Conservation (phyloP, 1,140 invertebrate species). For the Nasonia vitripennis region DNA sequence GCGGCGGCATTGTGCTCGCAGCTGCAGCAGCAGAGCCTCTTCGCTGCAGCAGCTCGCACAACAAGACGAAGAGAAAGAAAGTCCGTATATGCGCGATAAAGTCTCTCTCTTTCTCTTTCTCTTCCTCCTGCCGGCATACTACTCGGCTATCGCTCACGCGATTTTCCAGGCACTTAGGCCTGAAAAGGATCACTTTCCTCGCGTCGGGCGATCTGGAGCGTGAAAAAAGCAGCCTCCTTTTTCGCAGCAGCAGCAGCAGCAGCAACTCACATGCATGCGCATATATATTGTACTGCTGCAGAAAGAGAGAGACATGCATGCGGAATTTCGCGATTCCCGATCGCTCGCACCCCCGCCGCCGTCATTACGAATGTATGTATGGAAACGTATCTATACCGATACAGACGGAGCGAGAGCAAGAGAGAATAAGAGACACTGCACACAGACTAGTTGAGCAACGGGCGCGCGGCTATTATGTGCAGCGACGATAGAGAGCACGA, state of each 20-base stretch:
- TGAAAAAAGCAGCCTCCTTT: conserved; percentile 28
- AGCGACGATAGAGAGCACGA: neutral
- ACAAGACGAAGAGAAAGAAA: neutral
- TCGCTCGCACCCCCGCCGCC: neutral
- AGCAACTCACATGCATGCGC: neutral
- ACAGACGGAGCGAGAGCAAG: neutral
- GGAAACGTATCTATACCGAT: neutral
- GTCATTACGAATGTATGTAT: neutral
- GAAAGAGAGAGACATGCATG: too few species aligned
- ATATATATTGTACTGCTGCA: neutral
- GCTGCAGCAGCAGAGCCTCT: neutral
- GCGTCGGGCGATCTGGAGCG: conserved; percentile 38
- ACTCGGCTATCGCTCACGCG: conserved; percentile 21
- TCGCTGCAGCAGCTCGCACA: neutral
- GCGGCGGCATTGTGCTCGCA: neutral
- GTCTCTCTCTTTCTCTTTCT: neutral
- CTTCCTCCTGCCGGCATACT: neutral
- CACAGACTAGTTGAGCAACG: neutral
- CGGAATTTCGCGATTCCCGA: neutral
- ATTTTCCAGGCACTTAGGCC: conserved; percentile 50
- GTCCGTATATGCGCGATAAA: conserved; percentile 13
- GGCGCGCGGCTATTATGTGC: too few species aligned
- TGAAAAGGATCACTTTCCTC: conserved; percentile 45
- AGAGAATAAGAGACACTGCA: too few species aligned
- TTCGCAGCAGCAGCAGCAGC: neutral